Conservation (phyloP, 2,113 vertebrate genomes). For the Phylloscopus trochiloides region DNA sequence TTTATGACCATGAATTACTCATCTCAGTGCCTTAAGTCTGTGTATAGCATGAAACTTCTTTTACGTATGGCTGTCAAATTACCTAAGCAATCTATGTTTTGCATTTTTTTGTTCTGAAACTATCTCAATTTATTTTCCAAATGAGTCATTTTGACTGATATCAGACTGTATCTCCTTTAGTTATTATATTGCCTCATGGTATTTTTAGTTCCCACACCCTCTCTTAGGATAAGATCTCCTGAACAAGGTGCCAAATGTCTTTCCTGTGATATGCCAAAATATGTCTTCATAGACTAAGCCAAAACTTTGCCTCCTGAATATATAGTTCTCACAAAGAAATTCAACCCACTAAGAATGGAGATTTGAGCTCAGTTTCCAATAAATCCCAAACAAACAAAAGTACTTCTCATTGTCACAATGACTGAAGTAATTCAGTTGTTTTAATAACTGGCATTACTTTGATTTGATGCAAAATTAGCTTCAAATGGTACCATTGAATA, state of each 20-base stretch:
- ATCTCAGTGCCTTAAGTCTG: not conserved
- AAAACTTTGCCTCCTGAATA: not conserved
- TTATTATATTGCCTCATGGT: not conserved
- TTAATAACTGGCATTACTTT: not conserved
- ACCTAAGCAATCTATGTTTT: not conserved
- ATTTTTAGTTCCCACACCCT: not conserved
- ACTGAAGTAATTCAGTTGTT: not conserved
- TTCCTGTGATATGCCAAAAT: not conserved
- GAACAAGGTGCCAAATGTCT: not conserved
- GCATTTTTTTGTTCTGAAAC: not conserved
- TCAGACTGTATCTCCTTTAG: not conserved
- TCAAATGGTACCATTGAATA: not conserved
- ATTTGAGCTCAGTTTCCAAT: not conserved
- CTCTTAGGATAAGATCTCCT: not conserved
- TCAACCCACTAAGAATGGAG: not conserved
- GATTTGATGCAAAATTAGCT: not conserved
- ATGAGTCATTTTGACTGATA: not conserved
- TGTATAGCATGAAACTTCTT: not conserved
- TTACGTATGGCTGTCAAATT: not conserved
- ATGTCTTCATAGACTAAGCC: not conserved
- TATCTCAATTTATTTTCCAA: not conserved
- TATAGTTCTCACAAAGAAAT: not conserved
- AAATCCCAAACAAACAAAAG: not conserved
- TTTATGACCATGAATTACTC: not conserved
- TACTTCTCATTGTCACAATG: not conserved